A percentile compares a stretch with the other conserved stretches of the same genome.
Evolutionary conservation across 2,113 vertebrate genomes (phyloP).

Genomic region (Spizaetus ornatus): DNA sequence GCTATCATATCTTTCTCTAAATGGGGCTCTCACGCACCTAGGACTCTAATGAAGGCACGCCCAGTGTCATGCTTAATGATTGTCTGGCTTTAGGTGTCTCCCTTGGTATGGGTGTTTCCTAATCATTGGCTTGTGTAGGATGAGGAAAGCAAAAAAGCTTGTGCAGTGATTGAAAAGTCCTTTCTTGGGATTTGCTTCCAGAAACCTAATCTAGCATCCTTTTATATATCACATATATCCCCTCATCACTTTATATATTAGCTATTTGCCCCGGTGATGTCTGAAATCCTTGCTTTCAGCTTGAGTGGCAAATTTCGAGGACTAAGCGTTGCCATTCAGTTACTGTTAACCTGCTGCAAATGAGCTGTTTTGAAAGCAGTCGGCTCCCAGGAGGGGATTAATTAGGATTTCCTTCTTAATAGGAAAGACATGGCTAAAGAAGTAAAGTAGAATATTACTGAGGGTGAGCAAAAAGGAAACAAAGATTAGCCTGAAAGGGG

Average conservation of each 20-base stretch:
- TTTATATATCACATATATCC: not conserved
- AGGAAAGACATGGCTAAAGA: not conserved
- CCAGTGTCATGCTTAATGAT: slow-evolving; percentile 30
- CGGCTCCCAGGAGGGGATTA: not conserved
- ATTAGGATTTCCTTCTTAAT: not conserved
- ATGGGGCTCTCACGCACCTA: not conserved
- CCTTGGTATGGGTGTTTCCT: slow-evolving; percentile 23
- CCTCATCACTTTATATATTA: not conserved
- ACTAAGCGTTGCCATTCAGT: not conserved
- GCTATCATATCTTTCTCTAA: not conserved
- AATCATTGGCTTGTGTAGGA: not conserved
- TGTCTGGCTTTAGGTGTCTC: slow-evolving; percentile 60
- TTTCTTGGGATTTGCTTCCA: not conserved
- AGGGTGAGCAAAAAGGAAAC: not conserved
- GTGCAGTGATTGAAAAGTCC: not conserved
- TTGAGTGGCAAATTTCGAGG: not conserved
- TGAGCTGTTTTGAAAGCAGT: not conserved
- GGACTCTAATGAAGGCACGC: slow-evolving; percentile 20
- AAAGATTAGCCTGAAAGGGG: not conserved
- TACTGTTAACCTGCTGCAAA: not conserved
- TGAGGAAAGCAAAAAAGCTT: slow-evolving; percentile 35
- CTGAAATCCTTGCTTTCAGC: not conserved
- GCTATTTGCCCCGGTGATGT: not conserved
- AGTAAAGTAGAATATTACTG: not conserved
- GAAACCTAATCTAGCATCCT: not conserved